Conservation (phyloP, 2,888 invertebrate genomes). For the Achlya flavicornis region DNA sequence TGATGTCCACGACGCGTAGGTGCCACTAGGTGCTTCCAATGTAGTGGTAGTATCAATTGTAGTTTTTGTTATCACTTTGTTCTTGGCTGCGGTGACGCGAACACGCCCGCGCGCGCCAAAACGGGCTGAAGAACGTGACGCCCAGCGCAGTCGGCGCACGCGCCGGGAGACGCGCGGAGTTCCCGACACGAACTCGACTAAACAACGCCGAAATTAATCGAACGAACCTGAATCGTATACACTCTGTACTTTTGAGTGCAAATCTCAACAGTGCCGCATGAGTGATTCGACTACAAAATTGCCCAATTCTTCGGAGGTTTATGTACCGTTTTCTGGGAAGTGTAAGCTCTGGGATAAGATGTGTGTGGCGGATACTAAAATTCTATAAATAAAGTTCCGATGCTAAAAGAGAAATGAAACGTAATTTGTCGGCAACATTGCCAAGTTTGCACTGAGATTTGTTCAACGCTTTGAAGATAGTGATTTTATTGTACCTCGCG, state of each 20-base stretch:
- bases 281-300: slow-evolving; percentile 37
- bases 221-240: slow-evolving; percentile 67
- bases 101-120: slow-evolving; percentile 64
- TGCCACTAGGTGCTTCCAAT: slow-evolving; percentile 27
- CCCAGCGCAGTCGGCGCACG: slow-evolving; percentile 61
- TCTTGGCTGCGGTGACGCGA: slow-evolving; percentile 66
- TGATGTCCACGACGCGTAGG: slow-evolving; percentile 48
- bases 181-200: slow-evolving; percentile 59
- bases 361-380: slow-evolving; percentile 52
- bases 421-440: slow-evolving; percentile 67
- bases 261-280: slow-evolving; percentile 42
- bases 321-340: slow-evolving; percentile 38
- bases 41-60: slow-evolving; percentile 64
- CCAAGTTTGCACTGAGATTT: slow-evolving; percentile 76
- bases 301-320: slow-evolving; percentile 30
- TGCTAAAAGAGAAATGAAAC: slow-evolving; percentile 65
- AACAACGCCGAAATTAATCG: slow-evolving; percentile 62
- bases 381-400: slow-evolving; percentile 69
- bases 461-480: slow-evolving; percentile 50
- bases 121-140: slow-evolving; percentile 50
- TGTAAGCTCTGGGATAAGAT: slow-evolving; percentile 43
- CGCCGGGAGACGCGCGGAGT: slow-evolving; percentile 64
- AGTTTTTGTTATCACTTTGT: slow-evolving; percentile 79
- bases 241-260: slow-evolving; percentile 46
- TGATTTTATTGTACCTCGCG: slow-evolving; percentile 63